These are phyloP conservation scores for Phenganax marumi DNA, from an alignment of 92 coral and sea anemone genomes.

Conservation along the genomic window DNA sequence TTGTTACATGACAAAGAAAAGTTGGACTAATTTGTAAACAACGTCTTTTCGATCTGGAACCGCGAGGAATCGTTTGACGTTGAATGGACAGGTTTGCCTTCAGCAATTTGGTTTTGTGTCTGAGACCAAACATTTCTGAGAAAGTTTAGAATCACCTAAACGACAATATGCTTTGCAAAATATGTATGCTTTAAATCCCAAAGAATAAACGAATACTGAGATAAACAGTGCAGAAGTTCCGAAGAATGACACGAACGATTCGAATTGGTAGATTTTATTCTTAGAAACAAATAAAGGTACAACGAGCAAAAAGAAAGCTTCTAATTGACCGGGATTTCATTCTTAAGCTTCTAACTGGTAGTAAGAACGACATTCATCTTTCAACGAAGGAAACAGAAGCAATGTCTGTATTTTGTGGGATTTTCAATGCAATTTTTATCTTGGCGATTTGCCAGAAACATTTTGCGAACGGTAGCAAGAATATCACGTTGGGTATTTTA, in stretches of 20 bases:
- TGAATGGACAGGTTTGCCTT: too few species aligned
- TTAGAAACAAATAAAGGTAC: background rate
- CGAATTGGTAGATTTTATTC: background rate
- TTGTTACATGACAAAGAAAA: background rate
- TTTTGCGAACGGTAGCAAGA: slow-evolving; percentile 40
- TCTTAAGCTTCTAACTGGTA: background rate
- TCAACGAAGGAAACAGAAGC: background rate
- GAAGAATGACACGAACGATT: background rate
- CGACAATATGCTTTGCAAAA: background rate
- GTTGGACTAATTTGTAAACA: background rate
- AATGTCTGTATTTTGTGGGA: background rate
- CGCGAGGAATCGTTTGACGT: too few species aligned
- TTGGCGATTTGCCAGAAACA: background rate
- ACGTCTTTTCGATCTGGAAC: background rate
- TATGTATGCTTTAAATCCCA: background rate
- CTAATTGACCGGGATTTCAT: background rate
- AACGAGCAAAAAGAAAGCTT: background rate
- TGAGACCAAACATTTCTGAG: background rate
- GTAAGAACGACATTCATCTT: background rate
- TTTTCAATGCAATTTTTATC: background rate
- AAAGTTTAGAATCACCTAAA: background rate
- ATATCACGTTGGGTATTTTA: slow-evolving; percentile 77
- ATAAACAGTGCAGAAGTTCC: background rate
- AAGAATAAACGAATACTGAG: background rate
- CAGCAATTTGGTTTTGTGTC: background rate